These are phyloP conservation scores for Antheraea pernyi DNA, from an alignment of 1,140 invertebrate genomes.

Conservation along the genomic window DNA sequence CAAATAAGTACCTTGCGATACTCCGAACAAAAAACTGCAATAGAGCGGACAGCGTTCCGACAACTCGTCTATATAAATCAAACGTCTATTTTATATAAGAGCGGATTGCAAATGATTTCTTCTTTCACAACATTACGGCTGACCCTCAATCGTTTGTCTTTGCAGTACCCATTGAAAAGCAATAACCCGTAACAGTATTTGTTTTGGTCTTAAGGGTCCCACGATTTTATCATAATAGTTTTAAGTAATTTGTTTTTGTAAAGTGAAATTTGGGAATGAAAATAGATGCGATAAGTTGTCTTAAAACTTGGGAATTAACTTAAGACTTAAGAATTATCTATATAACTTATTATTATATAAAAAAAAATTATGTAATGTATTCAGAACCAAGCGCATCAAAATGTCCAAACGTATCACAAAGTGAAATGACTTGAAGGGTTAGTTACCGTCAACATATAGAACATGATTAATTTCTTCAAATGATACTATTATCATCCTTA, in stretches of 20 bases:
- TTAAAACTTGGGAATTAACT: too few relatives aligned
- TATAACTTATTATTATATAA: too few relatives aligned
- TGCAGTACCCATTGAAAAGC: conserved; percentile 15
- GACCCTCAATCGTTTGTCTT: conserved; percentile 12
- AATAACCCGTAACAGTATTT: background rate
- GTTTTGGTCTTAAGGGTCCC: background rate
- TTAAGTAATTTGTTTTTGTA: background rate
- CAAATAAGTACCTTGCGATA: conserved; percentile 8
- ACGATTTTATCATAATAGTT: background rate
- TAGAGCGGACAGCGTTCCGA: conserved; percentile 22
- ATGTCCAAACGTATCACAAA: too few relatives aligned
- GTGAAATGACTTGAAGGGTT: too few relatives aligned
- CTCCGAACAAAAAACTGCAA: conserved; percentile 18
- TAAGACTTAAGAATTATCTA: too few relatives aligned
- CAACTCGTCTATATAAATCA: conserved; percentile 35
- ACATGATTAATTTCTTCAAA: too few relatives aligned
- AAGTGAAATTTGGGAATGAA: background rate
- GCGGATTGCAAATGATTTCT: conserved; percentile 39
- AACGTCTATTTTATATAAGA: conserved; percentile 64
- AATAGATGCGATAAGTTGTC: too few relatives aligned
- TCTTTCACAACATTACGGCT: conserved; percentile 50
- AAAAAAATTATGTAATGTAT: too few relatives aligned
- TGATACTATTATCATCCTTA: too few relatives aligned
- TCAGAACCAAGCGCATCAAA: too few relatives aligned
- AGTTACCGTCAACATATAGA: too few relatives aligned